phyloP scores from a whole-genome alignment of 2,113 vertebrate species.

The Bagarius yarrelli region DNA sequence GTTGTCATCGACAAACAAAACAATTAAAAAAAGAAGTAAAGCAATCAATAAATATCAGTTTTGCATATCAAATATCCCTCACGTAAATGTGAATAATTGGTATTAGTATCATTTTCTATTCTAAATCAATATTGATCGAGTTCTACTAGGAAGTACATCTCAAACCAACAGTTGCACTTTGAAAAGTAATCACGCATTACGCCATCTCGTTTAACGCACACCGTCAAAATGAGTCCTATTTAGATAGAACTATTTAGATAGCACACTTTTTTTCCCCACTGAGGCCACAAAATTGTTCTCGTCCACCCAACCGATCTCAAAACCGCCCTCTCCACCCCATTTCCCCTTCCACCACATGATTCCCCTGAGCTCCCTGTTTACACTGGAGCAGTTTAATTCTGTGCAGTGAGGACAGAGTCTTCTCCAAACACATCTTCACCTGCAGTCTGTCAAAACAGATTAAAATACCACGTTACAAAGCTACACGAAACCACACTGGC shows the following conservation, averaged over 20 bases:
- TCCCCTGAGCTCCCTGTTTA: conserved; percentile 40
- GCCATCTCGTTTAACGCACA: too few relatives aligned
- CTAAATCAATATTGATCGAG: too few relatives aligned
- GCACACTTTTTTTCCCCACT: not conserved
- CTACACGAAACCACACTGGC: conserved; percentile 33
- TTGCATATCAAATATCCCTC: too few relatives aligned
- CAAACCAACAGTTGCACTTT: too few relatives aligned
- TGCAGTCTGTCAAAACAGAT: conserved; percentile 44
- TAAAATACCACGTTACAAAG: conserved; percentile 55
- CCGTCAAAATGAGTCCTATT: too few relatives aligned
- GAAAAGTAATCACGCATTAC: too few relatives aligned
- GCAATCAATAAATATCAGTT: too few relatives aligned
- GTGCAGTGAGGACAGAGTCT: conserved; percentile 40
- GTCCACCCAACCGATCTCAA: conserved; percentile 28
- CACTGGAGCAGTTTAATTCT: conserved; percentile 46
- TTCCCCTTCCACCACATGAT: conserved; percentile 25
- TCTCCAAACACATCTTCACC: conserved; percentile 47
- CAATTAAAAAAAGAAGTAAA: too few relatives aligned
- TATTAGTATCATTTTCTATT: too few relatives aligned
- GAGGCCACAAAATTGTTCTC: conserved; percentile 38
- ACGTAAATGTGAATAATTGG: too few relatives aligned
- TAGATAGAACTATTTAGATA: conserved; percentile 50
- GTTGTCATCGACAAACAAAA: too few relatives aligned
- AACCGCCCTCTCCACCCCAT: conserved; percentile 31
- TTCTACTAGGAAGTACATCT: too few relatives aligned